Percentiles rank a stretch among this genome's conserved stretches.
Conservation (phyloP, 2,888 invertebrate species). For the Polymixis lichenea region DNA sequence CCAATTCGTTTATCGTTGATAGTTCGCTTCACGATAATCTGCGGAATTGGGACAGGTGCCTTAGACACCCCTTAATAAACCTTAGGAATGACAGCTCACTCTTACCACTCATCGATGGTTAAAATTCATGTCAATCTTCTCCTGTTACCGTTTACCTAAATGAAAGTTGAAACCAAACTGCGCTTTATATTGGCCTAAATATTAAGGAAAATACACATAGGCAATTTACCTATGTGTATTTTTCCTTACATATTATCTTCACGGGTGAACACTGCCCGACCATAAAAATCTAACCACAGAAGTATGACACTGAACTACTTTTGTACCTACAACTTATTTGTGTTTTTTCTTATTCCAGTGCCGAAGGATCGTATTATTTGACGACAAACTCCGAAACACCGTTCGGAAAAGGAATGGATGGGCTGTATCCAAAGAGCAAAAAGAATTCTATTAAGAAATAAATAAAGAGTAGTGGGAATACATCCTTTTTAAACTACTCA, state of each 20-base stretch:
- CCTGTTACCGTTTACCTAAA: too few species aligned
- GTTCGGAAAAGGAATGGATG: slow-evolving; percentile 87
- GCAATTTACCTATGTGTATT: too few species aligned
- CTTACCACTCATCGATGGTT: too few species aligned
- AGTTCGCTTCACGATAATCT: background rate
- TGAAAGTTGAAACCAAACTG: background rate
- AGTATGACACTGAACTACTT: background rate
- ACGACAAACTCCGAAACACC: slow-evolving; percentile 85
- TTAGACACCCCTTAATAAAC: background rate
- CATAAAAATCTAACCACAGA: background rate
- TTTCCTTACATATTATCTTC: too few species aligned
- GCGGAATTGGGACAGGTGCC: background rate
- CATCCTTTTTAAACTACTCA: slow-evolving; percentile 11
- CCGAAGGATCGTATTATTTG: slow-evolving; percentile 85
- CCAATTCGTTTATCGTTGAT: background rate
- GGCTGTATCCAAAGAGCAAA: slow-evolving; percentile 81
- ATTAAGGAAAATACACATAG: background rate
- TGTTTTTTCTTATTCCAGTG: slow-evolving; percentile 78
- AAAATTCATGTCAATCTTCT: too few species aligned
- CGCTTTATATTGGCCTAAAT: background rate
- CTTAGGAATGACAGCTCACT: background rate
- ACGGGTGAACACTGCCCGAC: background rate
- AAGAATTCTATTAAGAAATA: slow-evolving; percentile 71
- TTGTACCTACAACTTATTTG: background rate
- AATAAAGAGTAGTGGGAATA: slow-evolving; percentile 3